Evolutionary conservation across 2,113 vertebrate genomes (phyloP), one percentile per base, ranked within the genome.

Genomic region (Zosterops borbonicus): DNA sequence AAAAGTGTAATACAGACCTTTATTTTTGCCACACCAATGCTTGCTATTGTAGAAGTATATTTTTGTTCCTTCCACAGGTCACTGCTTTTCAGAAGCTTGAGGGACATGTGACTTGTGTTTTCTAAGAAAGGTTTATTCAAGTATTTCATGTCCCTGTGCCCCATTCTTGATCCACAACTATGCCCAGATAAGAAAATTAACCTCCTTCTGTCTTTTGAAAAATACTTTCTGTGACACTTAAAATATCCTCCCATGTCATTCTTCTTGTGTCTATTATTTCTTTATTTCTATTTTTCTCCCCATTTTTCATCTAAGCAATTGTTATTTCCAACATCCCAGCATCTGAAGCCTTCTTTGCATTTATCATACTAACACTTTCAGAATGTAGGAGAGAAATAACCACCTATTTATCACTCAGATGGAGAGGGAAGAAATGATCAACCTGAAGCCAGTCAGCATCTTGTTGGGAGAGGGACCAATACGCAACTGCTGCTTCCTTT

Each of bases 231-330:
- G 5, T 10, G 5, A 11, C 14, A 0, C 85, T 88, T 73, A 63
- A 88, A 65, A 78, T 64, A 56, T 11, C 7, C 10, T 55, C 37
- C 15, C 1, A 5, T 37, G 14, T 58, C 0, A 2, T 71, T 89
- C 7, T 68, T 67, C 35, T 73, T 24, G 2, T 52, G 28, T 60
- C 35, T 77, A 24, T 76, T 69, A 52, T 73, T 84, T 83, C 21
- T 89, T 76, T 80, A 39, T 90, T 79, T 60, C 22, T 85, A 7
- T 3, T 29, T 75, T 11, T 0, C 0, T 1, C 4, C 5, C 8
- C 0, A 0, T 31, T 76, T 47, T 55, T 20, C 5, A 2, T 41
- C 25, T 85, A 49, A 33, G 12, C 6, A 41, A 2, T 70, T 74
- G 4, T 83, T 77, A 81, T 91, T 92, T 84, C 28, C 33, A 78